phyloP scores from a whole-genome alignment of 2,888 invertebrate genomes.

The Thecophora atra region DNA sequence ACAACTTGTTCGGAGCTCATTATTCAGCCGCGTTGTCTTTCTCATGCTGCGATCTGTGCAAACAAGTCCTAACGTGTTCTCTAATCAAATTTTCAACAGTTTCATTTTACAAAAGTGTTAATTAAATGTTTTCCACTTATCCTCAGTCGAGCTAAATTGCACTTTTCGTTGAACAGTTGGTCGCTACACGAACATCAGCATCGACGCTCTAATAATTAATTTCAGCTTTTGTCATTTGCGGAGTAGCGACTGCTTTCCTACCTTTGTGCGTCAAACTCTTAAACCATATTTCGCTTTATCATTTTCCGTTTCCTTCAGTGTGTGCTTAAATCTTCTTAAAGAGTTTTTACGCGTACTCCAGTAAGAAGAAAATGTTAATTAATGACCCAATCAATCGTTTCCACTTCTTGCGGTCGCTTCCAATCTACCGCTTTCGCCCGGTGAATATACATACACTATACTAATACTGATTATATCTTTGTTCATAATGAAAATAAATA shows the following conservation, averaged over 20 bases:
- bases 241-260: neutral
- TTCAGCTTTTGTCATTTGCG: neutral
- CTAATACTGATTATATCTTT: no score
- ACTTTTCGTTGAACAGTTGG: neutral
- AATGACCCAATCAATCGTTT: conserved; percentile 13
- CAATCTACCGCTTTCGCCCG: no score
- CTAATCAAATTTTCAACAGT: conserved; percentile 16
- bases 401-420: neutral
- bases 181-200: neutral
- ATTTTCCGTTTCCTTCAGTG: neutral
- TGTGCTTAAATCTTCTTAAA: conserved; percentile 1
- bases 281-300: neutral
- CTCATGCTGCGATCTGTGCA: conserved; percentile 11
- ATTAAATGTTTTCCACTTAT: conserved; percentile 18
- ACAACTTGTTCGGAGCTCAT: neutral
- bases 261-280: neutral
- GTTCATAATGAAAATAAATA: no score
- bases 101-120: conserved; percentile 15
- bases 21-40: neutral
- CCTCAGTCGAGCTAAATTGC: neutral
- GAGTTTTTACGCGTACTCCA: neutral
- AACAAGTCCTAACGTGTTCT: conserved; percentile 12
- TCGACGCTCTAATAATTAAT: no score
- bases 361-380: neutral
- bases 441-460: no score